Evolutionary conservation across 2,113 vertebrate genomes (phyloP).

Genomic region (Lichenostomus cassidix): DNA sequence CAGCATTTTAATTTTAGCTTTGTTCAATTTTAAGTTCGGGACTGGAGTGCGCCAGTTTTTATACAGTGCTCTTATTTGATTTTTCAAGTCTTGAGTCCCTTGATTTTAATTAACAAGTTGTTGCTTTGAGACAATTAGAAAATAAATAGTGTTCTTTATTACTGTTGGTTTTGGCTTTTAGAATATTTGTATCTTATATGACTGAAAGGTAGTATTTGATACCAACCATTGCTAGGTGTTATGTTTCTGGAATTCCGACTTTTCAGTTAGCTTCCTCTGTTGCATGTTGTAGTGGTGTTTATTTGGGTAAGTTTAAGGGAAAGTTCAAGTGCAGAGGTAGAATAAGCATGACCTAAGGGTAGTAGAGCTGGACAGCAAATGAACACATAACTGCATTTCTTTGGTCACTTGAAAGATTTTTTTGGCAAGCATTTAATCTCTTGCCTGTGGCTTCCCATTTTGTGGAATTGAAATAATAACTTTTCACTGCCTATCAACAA

Average conservation of each 20-base stretch:
- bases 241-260: rapidly evolving
- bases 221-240: rapidly evolving
- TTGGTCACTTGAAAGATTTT: neutral
- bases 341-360: neutral
- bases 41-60: neutral
- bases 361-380: neutral
- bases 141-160: neutral
- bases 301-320: neutral
- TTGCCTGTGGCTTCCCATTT: neutral
- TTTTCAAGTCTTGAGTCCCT: neutral
- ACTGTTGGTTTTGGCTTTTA: neutral
- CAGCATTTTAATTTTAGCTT: neutral
- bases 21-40: neutral
- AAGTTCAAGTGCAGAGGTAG: neutral
- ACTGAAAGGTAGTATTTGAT: neutral
- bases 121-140: neutral
- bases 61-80: neutral
- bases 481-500: neutral
- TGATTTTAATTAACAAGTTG: neutral
- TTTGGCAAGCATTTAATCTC: neutral
- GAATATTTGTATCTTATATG: neutral
- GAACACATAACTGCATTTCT: neutral
- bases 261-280: rapidly evolving
- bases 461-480: neutral
- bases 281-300: neutral